A percentile compares a stretch with the other conserved stretches of the same genome.
Conservation (phyloP, 2,797 vertebrate genomes). For the Eupleurogrammus muticus region DNA sequence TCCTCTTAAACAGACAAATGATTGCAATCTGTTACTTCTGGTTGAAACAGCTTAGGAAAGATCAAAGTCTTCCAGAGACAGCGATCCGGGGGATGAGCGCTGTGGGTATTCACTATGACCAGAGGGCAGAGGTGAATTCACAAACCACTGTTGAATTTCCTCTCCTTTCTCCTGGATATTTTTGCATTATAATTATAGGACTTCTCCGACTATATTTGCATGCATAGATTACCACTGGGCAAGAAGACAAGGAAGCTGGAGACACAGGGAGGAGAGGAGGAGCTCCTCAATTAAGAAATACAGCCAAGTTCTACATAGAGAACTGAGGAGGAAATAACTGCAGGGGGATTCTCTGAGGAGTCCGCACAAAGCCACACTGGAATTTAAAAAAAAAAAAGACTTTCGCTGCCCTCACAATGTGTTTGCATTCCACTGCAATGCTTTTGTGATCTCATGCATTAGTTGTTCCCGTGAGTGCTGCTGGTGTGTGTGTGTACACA, state of each 20-base stretch:
- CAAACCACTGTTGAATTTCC: slow-evolving; percentile 44
- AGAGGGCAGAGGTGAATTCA: slow-evolving; percentile 46
- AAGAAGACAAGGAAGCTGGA: slow-evolving; percentile 42
- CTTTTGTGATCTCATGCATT: slow-evolving; percentile 14
- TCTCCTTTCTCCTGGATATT: slow-evolving; percentile 31
- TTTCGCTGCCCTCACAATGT: slow-evolving; percentile 29
- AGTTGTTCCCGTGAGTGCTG: slow-evolving; percentile 2
- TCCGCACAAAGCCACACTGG: slow-evolving; percentile 8
- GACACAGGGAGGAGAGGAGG: slow-evolving; percentile 3
- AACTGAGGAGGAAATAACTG: neutral
- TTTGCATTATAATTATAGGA: slow-evolving; percentile 15
- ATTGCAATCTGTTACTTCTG: slow-evolving; percentile 14
- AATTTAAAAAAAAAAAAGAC: slow-evolving; percentile 43
- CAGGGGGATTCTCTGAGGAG: slow-evolving; percentile 17
- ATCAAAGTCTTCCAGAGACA: slow-evolving; percentile 37
- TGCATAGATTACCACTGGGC: slow-evolving; percentile 26
- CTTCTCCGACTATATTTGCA: slow-evolving; percentile 29
- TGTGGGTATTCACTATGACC: slow-evolving; percentile 5
- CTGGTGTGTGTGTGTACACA: neutral
- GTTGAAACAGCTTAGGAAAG: slow-evolving; percentile 21
- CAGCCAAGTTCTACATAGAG: slow-evolving; percentile 3
- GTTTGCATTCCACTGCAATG: slow-evolving; percentile 24
- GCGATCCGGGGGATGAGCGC: slow-evolving; percentile 11
- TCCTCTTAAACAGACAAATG: slow-evolving; percentile 30
- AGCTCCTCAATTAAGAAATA: slow-evolving; percentile 34